Evolutionary conservation across 2,113 vertebrate genomes (phyloP), one percentile per base, ranked within the genome.

Genomic region (Phasianus colchicus): DNA sequence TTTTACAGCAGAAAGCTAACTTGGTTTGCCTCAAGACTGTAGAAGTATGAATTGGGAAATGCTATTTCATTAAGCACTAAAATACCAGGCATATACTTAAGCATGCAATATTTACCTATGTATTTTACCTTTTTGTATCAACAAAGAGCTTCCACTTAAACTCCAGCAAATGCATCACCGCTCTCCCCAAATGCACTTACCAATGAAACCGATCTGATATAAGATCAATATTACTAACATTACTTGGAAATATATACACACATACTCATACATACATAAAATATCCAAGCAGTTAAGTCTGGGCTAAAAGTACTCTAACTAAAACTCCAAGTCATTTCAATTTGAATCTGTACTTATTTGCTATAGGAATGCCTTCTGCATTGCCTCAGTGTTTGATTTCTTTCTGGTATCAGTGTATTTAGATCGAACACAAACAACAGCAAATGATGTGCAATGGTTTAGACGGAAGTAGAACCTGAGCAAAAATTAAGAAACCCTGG

Each of bases 401-500:
- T 60, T 85, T 73, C 71, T 77, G 60, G 38, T 80, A 89, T 45
- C 38, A 79, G n/a, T 45, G 77, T 83, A 89, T 71, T 95, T 78
- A 87, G 74, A 55, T 17, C 45, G 64, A 57, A 58, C 12, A 30
- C 45, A 54, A 16, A 45, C 74, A 81, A 57, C 18, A 22, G 42
- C 43, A 50, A 22, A 47, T 2, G 11, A 75, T 1, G 1, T 29
- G 19, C 47, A 38, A 86, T 58, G n/a, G 14, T 32, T 58, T 65
- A n/a, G 13, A 72, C 11, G 29, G 34, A 82, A 84, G 65, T 72
- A 91, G 87, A 93, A 79, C 27, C 71, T 42, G 5, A 89, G 36
- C 43, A 76, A 86, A 90, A 38, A 21, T 18, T 12, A 34, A 22
- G 43, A 86, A 78, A 90, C 67, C 5, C 4, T 55, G 25, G 13